phyloP scores from a whole-genome alignment of 2,888 invertebrate species.

The Rhagophthalmus giganteus region DNA sequence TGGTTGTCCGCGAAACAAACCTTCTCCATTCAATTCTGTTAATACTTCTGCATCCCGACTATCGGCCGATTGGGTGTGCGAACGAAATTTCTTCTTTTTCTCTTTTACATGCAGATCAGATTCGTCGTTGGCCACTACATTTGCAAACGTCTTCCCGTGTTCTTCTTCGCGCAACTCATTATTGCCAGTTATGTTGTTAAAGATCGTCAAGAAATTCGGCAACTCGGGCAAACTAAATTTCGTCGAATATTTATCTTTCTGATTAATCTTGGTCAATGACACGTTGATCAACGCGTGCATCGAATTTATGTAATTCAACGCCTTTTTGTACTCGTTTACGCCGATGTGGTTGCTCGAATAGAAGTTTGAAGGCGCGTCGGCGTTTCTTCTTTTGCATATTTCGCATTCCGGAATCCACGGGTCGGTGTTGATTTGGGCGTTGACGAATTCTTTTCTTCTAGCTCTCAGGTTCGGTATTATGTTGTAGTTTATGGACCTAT shows the following conservation, averaged over 20 bases:
- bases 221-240: constrained; percentile 22
- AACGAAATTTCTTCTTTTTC: too few relatives aligned
- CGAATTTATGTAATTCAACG: constrained; percentile 31
- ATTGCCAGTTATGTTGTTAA: too few relatives aligned
- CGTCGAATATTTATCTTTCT: neutral
- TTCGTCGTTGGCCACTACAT: too few relatives aligned
- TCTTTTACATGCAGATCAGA: too few relatives aligned
- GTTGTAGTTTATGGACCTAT: neutral
- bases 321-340: constrained; percentile 15
- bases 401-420: constrained; percentile 10
- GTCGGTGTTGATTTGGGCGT: constrained; percentile 12
- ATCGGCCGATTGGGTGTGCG: too few relatives aligned
- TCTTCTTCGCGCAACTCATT: too few relatives aligned
- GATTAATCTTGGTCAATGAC: too few relatives aligned
- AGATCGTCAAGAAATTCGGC: constrained; percentile 23
- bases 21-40: too few relatives aligned
- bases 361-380: too few relatives aligned
- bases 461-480: neutral
- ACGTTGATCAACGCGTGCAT: constrained; percentile 26
- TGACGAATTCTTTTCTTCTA: neutral
- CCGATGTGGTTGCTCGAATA: neutral
- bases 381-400: constrained; percentile 4
- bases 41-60: too few relatives aligned
- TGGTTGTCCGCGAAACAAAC: too few relatives aligned
- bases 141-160: too few relatives aligned